These are phyloP conservation scores for Lateolabrax maculatus DNA, from an alignment of 2,797 vertebrate species.

Conservation along the genomic window DNA sequence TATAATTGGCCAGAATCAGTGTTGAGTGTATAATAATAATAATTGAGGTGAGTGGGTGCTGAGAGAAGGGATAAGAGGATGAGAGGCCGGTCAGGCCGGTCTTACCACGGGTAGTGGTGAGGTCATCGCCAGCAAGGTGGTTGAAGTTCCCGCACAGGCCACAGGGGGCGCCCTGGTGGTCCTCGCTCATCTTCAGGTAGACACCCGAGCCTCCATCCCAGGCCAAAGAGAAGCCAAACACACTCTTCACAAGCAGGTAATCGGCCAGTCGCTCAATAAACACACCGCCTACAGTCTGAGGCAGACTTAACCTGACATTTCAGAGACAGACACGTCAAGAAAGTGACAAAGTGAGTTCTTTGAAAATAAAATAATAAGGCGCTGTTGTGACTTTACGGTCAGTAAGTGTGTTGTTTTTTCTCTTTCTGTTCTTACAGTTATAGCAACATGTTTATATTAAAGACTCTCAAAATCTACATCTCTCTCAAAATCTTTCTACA, in stretches of 20 bases:
- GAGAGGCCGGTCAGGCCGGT: conserved; percentile 60
- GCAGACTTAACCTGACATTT: conserved; percentile 88
- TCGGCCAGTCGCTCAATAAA: conserved; percentile 96
- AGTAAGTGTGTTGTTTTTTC: neutral
- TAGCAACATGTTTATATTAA: neutral
- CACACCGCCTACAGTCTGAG: conserved; percentile 92
- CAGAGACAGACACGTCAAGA: conserved; percentile 26
- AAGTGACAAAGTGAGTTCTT: neutral
- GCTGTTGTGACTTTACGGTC: neutral
- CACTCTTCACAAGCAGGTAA: conserved; percentile 97
- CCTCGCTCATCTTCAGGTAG: conserved; percentile 96
- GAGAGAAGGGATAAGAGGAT: conserved; percentile 77
- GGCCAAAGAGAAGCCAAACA: conserved; percentile 97
- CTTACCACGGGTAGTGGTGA: conserved; percentile 92
- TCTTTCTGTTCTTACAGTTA: conserved; percentile 7
- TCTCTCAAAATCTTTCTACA: neutral
- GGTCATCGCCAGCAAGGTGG: conserved; percentile 92
- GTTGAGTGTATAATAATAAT: conserved; percentile 78
- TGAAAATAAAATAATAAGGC: neutral
- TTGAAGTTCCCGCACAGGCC: conserved; percentile 98
- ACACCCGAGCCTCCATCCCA: conserved; percentile 97
- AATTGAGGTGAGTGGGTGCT: conserved; percentile 76
- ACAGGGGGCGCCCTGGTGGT: conserved; percentile 93
- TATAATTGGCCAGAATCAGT: conserved; percentile 71
- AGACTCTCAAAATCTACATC: neutral